Evolutionary conservation across 2,888 invertebrate genomes (phyloP), one percentile per base, ranked within the genome.

Genomic region (Caenorhabditis sp.): DNA sequence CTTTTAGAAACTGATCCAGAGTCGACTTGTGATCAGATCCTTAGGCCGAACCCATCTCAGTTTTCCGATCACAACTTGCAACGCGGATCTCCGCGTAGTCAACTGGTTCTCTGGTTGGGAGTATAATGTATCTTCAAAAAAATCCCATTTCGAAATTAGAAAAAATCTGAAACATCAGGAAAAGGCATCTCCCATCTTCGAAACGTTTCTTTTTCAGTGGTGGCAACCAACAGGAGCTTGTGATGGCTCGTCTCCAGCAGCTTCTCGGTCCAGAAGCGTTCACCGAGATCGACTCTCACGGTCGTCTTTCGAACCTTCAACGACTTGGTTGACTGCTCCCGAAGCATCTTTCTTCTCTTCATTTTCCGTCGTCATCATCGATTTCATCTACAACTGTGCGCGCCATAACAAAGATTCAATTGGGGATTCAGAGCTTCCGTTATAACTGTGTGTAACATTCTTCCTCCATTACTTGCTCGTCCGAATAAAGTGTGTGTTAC

Each of bases 241-340:
- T 75, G 16, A 64, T 80, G 70, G 75, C 80, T 12, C 70, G 83
- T 41, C 75, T 80, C 54, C 75, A 84, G 44, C 61, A 72, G 47
- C 70, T 84, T 19, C 38, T 75, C 24, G 83, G 83, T 31, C 75
- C 80, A 19, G 83, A 84, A 49, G 66, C 75, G 38, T 84, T 84
- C 68, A 47, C 72, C 19, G 80, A 84, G 41, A 19, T 72, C 19
- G 83, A 80, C 35, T 58, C 70, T 3, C 70, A 75, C 26, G 80
- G 80, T 22, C 69, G 83, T 41, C 58, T 84, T 1, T 84, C 80
- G 16, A 84, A 84, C 47, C 70, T 84, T 41, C 83, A 84, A 59
- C 35, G 83, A 22, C 75, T 84, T 38, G 83, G 83, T 28, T 83
- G 28, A 80, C 41, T 26, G 16, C 28, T 59, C 26, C 14, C 24